These are phyloP conservation scores for Tringa solitaria DNA, from an alignment of 2,113 vertebrate genomes.

Conservation along the genomic window DNA sequence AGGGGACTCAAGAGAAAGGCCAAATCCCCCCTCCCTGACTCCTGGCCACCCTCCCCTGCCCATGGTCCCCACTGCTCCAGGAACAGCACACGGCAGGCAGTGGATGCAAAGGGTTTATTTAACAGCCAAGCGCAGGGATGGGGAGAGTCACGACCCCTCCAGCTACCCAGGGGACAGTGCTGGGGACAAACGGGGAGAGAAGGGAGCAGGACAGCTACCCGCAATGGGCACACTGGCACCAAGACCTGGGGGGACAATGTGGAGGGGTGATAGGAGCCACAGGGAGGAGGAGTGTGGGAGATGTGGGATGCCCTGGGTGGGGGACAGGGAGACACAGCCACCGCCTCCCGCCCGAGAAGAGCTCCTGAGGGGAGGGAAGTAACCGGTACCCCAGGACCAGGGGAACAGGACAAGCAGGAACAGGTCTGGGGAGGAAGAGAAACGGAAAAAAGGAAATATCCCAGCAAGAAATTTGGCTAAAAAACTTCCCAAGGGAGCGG, in stretches of 20 bases:
- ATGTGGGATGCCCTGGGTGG: background rate
- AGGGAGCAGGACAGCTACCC: background rate
- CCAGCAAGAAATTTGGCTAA: constrained; percentile 46
- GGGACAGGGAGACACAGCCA: background rate
- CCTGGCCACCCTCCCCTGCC: background rate
- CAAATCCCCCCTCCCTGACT: background rate
- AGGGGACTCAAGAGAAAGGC: background rate
- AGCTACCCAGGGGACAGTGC: background rate
- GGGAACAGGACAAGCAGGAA: background rate
- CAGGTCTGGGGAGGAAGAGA: background rate
- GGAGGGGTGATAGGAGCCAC: background rate
- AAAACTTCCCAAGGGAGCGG: constrained; percentile 40
- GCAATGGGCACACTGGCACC: rapidly evolving
- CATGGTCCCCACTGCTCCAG: background rate
- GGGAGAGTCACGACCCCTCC: background rate
- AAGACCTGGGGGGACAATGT: background rate
- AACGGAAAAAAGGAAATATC: background rate
- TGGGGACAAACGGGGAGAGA: background rate
- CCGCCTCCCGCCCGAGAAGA: rapidly evolving
- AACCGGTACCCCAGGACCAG: background rate
- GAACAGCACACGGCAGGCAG: background rate
- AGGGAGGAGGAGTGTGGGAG: background rate
- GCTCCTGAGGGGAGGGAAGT: background rate
- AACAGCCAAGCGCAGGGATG: background rate
- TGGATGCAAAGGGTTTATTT: background rate